Base-by-base conservation (phyloP, 92 coral and sea anemone species). In the Siderastrea radians region DNA sequence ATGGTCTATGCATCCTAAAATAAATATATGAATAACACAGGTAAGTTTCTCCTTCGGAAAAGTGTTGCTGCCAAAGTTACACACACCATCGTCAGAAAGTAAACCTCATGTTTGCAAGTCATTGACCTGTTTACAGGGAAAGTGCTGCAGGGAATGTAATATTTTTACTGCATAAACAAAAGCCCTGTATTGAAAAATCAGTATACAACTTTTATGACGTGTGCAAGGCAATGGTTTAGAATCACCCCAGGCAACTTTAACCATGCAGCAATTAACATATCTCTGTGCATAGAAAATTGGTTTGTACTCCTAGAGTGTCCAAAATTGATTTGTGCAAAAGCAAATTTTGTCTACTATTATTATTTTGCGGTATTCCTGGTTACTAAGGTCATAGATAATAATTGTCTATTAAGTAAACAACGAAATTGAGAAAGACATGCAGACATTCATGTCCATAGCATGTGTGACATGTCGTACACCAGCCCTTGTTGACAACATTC, bases 131-230 rank as follows among this genome's bases (percentile, higher is more conserved):
- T 55, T 76, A 17, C 63, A 58, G 47, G 6, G 2, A 44, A 67
- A 76, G n/a, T 44, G 17, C 51, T 55, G 15, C 48, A 57, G 66
- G 13, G 43, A 75, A 44, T 13, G 9, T 15, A 76, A 26, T 76
- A 19, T 58, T 67, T 43, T 76, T 44, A 7, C 63, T 3, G 54
- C 2, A 6, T 43, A 78, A 48, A 78, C 82, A 78, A 78, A 60
- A 26, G 47, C 16, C 14, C 45, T 47, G 46, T 59, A 45, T 78
- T 78, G 26, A 49, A 48, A 70, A 78, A 78, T n/a, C 12, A 16
- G 4, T 77, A 77, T 59, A 59, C 81, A 77, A 38, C 68, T 77
- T 77, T 77, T 57, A 44, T 77, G 80, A 75, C 55, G 52, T 55
- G 54, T 47, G 47, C 8, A 60, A 61, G 26, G 69, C 67, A 60